Evolutionary conservation across 2,888 invertebrate species (phyloP), one percentile per base, ranked within the genome.

Genomic region (Mamestra brassicae): DNA sequence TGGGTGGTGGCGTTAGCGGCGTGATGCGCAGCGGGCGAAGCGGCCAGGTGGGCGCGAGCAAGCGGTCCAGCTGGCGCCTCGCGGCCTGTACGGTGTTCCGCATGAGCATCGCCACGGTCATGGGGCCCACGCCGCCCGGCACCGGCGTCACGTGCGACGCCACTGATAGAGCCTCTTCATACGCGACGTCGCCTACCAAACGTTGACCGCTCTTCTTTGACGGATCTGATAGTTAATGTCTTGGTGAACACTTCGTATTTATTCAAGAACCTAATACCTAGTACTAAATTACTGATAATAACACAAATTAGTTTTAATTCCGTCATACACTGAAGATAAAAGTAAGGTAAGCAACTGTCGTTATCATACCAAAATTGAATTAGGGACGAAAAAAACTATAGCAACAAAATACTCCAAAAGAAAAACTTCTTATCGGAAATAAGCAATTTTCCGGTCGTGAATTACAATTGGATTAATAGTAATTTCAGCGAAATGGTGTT

Each of bases 61-160:
- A 88, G 45, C 96, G 97, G 45, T 97, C 95, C 17, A 97, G 97
- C 70, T 97, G 96, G 66, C 97, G 97, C 87, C 97, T 96, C 11
- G 99, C 99, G 68, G 99, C 98, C 83, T 98, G 97, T 54, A 99
- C 98, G 0, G 99, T 99, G 95, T 99, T 99, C 88, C 97, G 97
- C 98, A 99, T 99, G 52, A 99, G 96, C 99, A 99, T 99, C 36
- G 99, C 99, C 82, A 99, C 99, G 0, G 99, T 99, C 99, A 99
- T 99, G 26, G 99, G 99, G 0, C 99, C 99, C 78, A 99, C 99
- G 80, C 99, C 99, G 73, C 98, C 98, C 15, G 99, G 99, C 67
- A 99, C 99, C 6, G 99, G 99, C 42, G 99, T 99, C 89, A 99
- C 98, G 95, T 97, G 98, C 1, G 98, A 97, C 26, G 99, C 99